Conservation (phyloP, 2,888 invertebrate species). For the Drosophila limbata region DNA sequence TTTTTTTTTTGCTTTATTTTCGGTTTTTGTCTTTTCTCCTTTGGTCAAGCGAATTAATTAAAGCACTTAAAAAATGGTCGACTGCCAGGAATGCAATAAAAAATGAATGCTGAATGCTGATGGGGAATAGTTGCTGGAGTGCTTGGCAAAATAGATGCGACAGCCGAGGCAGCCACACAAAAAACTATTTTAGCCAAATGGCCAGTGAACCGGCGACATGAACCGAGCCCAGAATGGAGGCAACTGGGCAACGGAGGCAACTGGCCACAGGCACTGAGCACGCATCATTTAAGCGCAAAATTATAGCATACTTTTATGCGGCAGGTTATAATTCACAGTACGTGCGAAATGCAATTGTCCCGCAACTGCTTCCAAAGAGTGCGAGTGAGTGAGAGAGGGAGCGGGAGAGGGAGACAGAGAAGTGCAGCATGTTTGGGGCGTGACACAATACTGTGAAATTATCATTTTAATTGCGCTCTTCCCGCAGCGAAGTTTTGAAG, state of each 20-base stretch:
- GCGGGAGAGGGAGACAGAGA: neutral
- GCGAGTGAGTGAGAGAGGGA: neutral
- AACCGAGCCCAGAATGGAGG: neutral
- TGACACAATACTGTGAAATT: conserved; percentile 58
- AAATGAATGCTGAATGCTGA: conserved; percentile 35
- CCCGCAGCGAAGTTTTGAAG: conserved; percentile 31
- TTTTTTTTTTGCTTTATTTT: conserved; percentile 6
- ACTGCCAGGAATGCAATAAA: conserved; percentile 75
- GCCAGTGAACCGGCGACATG: conserved; percentile 23
- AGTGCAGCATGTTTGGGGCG: conserved; percentile 25
- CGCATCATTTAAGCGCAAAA: conserved; percentile 79
- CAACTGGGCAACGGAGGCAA: neutral
- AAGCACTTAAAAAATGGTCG: conserved; percentile 73
- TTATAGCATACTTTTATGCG: conserved; percentile 78
- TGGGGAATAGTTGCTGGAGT: neutral
- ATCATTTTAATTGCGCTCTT: conserved; percentile 78
- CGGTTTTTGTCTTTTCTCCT: conserved; percentile 14
- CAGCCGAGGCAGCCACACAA: conserved; percentile 7
- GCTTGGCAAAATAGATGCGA: conserved; percentile 34
- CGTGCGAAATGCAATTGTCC: conserved; percentile 70
- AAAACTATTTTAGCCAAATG: conserved; percentile 46
- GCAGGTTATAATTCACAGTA: conserved; percentile 77
- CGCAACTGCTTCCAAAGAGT: conserved; percentile 17
- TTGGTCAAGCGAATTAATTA: conserved; percentile 68
- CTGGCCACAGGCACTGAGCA: conserved; percentile 54